Percentiles rank a stretch among this genome's conserved stretches.
These are phyloP conservation scores for Cygnus buccinator DNA, from an alignment of 2,113 vertebrate genomes.

Conservation along the genomic window DNA sequence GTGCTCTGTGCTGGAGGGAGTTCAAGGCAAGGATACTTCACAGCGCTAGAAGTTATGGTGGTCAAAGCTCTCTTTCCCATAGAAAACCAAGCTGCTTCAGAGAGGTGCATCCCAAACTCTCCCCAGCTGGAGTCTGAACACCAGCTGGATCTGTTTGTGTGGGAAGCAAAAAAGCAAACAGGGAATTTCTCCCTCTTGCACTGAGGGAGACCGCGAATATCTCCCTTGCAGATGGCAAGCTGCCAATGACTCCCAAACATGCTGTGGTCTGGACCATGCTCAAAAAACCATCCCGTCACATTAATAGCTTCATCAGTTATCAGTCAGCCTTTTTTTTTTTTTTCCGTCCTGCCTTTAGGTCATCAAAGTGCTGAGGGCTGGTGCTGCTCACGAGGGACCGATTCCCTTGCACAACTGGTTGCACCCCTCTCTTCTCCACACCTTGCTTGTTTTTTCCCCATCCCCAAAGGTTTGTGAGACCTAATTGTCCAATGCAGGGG, in stretches of 20 bases:
- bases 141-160: background rate
- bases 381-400: background rate
- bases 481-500: background rate
- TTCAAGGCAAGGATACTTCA: background rate
- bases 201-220: background rate
- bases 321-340: background rate
- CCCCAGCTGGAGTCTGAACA: background rate
- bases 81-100: background rate
- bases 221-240: background rate
- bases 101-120: background rate
- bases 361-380: background rate
- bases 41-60: background rate
- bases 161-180: background rate
- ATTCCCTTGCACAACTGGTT: background rate
- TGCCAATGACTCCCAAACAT: background rate
- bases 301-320: background rate
- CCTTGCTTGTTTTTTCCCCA: fast-evolving
- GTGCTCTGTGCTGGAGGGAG: background rate
- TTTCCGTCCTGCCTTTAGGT: background rate
- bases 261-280: background rate
- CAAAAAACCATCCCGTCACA: background rate
- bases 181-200: background rate
- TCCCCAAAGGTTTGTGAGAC: background rate
- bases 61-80: background rate
- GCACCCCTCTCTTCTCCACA: background rate